These are phyloP conservation scores for Pelosia muscerda DNA, from an alignment of 2,888 invertebrate species.

Conservation along the genomic window DNA sequence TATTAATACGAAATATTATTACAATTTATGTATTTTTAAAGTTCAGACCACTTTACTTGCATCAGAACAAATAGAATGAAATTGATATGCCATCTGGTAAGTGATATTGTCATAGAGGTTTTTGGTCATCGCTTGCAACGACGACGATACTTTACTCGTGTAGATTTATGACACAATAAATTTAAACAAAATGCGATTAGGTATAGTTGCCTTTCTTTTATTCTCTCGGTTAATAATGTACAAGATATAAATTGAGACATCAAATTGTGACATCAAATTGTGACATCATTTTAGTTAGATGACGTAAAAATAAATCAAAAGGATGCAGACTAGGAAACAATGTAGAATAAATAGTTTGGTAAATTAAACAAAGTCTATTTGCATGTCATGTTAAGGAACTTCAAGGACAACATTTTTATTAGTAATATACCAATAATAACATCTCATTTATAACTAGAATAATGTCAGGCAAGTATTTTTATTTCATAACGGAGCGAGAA, in stretches of 20 bases:
- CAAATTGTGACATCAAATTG: too few species aligned
- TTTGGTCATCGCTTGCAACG: conserved; percentile 20
- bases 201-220: neutral
- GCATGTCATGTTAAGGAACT: neutral
- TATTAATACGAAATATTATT: neutral
- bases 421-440: neutral
- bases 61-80: conserved; percentile 32
- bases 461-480: neutral
- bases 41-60: conserved; percentile 18
- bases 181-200: conserved; percentile 14
- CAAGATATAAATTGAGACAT: neutral
- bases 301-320: too few species aligned
- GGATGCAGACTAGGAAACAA: neutral
- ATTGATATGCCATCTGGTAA: conserved; percentile 45
- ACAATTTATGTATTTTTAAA: conserved; percentile 30
- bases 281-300: neutral
- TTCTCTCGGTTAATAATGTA: neutral
- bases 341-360: neutral
- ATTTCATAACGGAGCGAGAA: neutral
- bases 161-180: conserved; percentile 37
- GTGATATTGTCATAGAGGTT: conserved; percentile 33
- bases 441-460: neutral
- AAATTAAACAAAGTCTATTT: neutral
- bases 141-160: conserved; percentile 26
- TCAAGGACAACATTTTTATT: neutral